Evolutionary conservation across 2,797 vertebrate genomes (phyloP).

Genomic region (Stomatorhinus walkeri): DNA sequence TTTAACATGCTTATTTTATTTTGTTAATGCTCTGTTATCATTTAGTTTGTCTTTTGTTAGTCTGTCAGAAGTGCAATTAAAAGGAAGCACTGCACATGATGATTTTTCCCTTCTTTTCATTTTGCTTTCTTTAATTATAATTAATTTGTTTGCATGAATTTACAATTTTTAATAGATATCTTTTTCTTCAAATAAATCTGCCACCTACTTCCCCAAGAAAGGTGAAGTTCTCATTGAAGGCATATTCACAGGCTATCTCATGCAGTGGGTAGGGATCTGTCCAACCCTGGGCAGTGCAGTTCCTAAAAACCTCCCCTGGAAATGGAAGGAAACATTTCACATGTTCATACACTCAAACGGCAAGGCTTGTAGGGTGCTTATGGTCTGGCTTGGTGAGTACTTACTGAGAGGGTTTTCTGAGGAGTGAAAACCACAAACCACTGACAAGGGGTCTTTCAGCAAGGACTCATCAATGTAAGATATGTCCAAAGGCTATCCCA

Average conservation of each 20-base stretch:
- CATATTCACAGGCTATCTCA: slow-evolving; percentile 65
- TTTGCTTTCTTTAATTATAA: neutral
- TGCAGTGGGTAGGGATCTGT: slow-evolving; percentile 62
- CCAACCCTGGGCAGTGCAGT: slow-evolving; percentile 70
- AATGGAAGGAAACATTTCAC: neutral
- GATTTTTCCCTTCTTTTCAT: neutral
- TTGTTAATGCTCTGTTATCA: neutral
- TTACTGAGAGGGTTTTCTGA: neutral
- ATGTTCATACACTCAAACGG: neutral
- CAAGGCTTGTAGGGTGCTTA: neutral
- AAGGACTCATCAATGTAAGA: neutral
- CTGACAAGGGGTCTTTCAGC: neutral
- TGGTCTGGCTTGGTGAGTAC: neutral
- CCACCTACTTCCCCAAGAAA: slow-evolving; percentile 27
- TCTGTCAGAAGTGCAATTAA: neutral
- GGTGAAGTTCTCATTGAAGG: slow-evolving; percentile 45
- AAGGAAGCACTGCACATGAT: neutral
- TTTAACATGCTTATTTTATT: neutral
- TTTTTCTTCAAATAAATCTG: neutral
- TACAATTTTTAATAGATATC: neutral
- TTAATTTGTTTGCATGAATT: neutral
- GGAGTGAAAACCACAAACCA: neutral
- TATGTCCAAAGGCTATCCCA: neutral
- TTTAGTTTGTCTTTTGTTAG: neutral
- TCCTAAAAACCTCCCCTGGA: slow-evolving; percentile 66